A percentile compares a stretch with the other conserved stretches of the same genome.
Conservation (phyloP, 2,888 invertebrate species). For the Branchipolynoe longqiensis region DNA sequence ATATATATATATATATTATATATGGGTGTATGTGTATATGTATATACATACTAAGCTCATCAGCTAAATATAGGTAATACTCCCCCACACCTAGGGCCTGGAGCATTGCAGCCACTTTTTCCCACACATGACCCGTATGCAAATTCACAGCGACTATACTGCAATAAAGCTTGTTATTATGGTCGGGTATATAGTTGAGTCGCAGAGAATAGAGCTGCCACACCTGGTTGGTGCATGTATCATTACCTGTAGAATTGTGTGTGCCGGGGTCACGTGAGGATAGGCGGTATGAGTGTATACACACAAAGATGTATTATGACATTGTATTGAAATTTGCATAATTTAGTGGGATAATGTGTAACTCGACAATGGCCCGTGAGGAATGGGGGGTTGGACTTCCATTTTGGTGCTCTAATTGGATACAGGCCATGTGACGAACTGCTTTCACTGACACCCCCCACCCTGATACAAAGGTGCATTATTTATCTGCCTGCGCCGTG, state of each 20-base stretch:
- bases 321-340: constrained; percentile 7
- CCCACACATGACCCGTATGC: background rate
- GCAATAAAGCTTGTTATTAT: constrained; percentile 14
- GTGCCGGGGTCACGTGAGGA: constrained; percentile 18
- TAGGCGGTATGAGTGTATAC: constrained; percentile 6
- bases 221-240: background rate
- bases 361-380: background rate
- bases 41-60: too few relatives aligned
- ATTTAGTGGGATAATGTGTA: constrained; percentile 27
- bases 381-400: background rate
- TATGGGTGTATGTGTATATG: too few relatives aligned
- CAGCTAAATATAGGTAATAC: too few relatives aligned
- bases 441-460: constrained; percentile 2
- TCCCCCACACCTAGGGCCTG: too few relatives aligned
- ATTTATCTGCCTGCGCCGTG: constrained; percentile 9
- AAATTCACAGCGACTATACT: background rate
- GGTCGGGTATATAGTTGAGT: background rate
- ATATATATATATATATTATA: background rate
- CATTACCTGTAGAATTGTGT: background rate
- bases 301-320: constrained; percentile 22
- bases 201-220: background rate
- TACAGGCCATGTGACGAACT: background rate
- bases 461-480: background rate
- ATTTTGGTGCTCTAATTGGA: constrained; percentile 4
- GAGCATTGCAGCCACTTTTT: background rate